These are phyloP conservation scores for Tachuris rubrigastra DNA, from an alignment of 2,113 vertebrate species.

Conservation along the genomic window DNA sequence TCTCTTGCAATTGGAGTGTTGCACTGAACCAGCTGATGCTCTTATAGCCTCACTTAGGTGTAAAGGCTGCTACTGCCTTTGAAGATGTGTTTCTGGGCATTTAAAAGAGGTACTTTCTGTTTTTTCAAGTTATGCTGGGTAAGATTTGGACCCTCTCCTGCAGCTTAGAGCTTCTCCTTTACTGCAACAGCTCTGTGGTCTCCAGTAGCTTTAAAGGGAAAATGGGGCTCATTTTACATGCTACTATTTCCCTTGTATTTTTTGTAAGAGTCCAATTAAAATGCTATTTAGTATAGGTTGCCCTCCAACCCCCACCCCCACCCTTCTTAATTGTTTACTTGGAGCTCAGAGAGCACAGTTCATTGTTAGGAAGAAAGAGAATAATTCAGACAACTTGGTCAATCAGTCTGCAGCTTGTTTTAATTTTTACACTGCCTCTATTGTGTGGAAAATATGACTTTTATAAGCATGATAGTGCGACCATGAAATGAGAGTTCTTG, in stretches of 20 bases:
- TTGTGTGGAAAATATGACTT: slow-evolving; percentile 66
- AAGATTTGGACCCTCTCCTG: background rate
- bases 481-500: slow-evolving; percentile 7
- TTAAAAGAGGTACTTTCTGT: background rate
- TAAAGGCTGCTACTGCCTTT: background rate
- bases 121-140: background rate
- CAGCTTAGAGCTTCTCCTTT: background rate
- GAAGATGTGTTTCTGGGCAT: background rate
- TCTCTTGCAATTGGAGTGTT: background rate
- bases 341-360: slow-evolving; percentile 22
- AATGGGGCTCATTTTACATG: background rate
- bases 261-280: background rate
- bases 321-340: slow-evolving; percentile 49
- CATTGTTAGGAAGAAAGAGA: slow-evolving; percentile 60
- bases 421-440: slow-evolving; percentile 58
- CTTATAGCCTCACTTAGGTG: background rate
- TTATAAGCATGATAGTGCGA: slow-evolving; percentile 44
- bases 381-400: slow-evolving; percentile 41
- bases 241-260: background rate
- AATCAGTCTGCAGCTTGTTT: slow-evolving; percentile 63
- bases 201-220: background rate
- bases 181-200: background rate
- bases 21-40: background rate
- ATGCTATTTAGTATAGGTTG: slow-evolving; percentile 38
- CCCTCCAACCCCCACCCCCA: background rate